Evolutionary conservation across 2,797 vertebrate species (phyloP).

Genomic region (Leucoraja ocellata): DNA sequence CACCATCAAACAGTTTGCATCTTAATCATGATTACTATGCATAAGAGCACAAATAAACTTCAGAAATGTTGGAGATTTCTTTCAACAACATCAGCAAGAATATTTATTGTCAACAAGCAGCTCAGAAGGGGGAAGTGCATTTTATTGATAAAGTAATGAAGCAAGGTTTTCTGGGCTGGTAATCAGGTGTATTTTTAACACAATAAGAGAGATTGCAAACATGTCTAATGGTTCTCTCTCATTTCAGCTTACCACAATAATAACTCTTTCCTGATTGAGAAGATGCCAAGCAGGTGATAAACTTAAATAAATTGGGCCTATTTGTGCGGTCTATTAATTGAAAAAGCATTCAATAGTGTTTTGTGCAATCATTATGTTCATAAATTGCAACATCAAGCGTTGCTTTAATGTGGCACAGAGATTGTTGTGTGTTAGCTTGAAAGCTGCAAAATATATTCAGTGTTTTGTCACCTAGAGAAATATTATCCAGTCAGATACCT

Average conservation of each 20-base stretch:
- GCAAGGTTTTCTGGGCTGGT: not conserved
- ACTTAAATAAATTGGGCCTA: not conserved
- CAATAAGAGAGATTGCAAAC: no score
- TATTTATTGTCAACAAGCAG: not conserved
- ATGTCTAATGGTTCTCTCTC: no score
- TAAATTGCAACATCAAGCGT: not conserved
- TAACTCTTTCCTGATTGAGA: not conserved
- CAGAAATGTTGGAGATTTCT: not conserved
- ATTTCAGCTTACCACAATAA: not conserved
- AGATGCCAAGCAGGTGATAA: not conserved
- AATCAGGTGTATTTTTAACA: not conserved
- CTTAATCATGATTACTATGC: not conserved
- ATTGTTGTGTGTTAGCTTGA: not conserved
- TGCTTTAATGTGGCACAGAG: conserved; percentile 14
- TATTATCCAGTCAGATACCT: not conserved
- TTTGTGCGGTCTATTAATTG: not conserved
- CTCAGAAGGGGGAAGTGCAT: not conserved
- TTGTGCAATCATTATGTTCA: not conserved
- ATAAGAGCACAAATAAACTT: not conserved
- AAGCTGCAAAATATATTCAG: conserved; percentile 25
- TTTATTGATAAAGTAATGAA: not conserved
- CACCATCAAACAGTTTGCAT: not conserved
- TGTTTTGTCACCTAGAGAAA: not conserved
- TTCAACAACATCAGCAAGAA: not conserved
- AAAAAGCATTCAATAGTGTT: not conserved